Conservation (phyloP, 2,113 vertebrate species). For the Clarias batrachus region DNA sequence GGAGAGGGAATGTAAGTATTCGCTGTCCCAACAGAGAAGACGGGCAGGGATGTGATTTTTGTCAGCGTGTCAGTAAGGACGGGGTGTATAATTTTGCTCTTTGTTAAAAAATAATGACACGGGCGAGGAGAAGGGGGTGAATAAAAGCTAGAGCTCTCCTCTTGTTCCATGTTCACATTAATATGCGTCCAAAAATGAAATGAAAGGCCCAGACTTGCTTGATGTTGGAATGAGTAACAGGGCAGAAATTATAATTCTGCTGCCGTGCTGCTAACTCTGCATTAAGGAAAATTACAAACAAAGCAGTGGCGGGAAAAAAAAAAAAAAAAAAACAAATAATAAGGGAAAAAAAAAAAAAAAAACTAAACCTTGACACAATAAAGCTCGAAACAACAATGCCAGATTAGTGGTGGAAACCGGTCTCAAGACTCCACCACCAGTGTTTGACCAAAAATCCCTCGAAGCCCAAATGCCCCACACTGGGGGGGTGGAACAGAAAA, state of each 20-base stretch:
- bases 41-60: background rate
- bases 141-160: background rate
- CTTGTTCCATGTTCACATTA: background rate
- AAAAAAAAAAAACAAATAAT: too few species aligned
- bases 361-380: constrained; percentile 54
- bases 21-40: constrained; percentile 1
- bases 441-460: constrained; percentile 22
- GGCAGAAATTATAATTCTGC: constrained; percentile 67
- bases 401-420: constrained; percentile 62
- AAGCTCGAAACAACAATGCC: constrained; percentile 61
- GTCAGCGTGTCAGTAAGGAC: background rate
- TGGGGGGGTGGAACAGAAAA: constrained; percentile 40
- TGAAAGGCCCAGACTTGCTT: background rate
- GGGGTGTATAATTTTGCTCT: background rate
- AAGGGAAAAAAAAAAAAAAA: background rate
- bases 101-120: background rate
- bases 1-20: background rate
- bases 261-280: constrained; percentile 64
- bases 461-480: constrained; percentile 6
- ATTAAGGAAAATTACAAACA: constrained; percentile 58
- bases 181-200: background rate
- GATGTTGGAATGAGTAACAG: constrained; percentile 49
- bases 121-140: too few species aligned
- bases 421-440: constrained; percentile 26
- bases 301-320: background rate